A percentile compares a stretch with the other conserved stretches of the same genome.
These are phyloP conservation scores for Tuberolachnus salignus DNA, from an alignment of 2,888 invertebrate genomes.

Conservation along the genomic window DNA sequence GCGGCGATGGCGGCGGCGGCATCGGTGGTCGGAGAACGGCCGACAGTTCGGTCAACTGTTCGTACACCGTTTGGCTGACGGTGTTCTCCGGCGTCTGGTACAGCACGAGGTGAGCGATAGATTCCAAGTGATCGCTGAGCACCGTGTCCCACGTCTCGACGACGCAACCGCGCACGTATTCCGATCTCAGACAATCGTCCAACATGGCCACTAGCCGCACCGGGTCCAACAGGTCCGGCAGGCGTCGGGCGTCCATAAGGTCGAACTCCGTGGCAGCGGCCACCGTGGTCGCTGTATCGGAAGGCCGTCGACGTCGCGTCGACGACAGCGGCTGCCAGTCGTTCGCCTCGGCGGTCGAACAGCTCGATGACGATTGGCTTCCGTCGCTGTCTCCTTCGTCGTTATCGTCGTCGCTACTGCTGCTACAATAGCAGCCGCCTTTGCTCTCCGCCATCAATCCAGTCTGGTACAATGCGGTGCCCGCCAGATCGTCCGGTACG, in stretches of 20 bases:
- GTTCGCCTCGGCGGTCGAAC: conserved; percentile 4
- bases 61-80: conserved; percentile 38
- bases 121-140: conserved; percentile 46
- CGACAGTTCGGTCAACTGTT: conserved; percentile 28
- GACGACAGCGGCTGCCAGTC: not conserved
- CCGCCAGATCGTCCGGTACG: not conserved
- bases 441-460: not conserved
- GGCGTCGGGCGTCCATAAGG: conserved; percentile 14
- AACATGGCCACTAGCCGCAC: conserved; percentile 21
- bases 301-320: not conserved
- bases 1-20: not conserved
- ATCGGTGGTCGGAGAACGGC: not conserved
- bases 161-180: conserved; percentile 45
- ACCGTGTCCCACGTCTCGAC: conserved; percentile 50
- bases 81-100: conserved; percentile 40
- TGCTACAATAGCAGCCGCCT: not conserved
- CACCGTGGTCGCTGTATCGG: not conserved
- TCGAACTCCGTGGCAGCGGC: conserved; percentile 20
- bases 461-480: not conserved
- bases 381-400: not conserved
- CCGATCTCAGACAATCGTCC: conserved; percentile 34
- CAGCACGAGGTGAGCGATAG: conserved; percentile 43
- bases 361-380: conserved; percentile 8
- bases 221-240: conserved; percentile 38
- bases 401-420: not conserved